A percentile compares a stretch with the other conserved stretches of the same genome.
These are phyloP conservation scores for Apistogramma diplotaenia DNA, from an alignment of 2,113 vertebrate genomes.

Conservation along the genomic window DNA sequence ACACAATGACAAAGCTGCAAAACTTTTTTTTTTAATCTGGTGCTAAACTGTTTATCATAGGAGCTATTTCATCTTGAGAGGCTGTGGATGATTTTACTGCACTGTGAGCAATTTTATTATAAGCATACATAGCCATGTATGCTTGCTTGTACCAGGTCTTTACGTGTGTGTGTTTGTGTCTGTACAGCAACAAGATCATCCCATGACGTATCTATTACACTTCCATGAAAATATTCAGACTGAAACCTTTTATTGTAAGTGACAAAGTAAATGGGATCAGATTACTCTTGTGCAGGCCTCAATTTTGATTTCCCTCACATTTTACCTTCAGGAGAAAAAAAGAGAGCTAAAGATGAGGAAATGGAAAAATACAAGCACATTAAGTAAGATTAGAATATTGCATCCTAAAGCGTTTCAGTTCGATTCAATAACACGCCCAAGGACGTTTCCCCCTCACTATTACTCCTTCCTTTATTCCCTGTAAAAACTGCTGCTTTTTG, in stretches of 20 bases:
- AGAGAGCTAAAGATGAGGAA: constrained; percentile 19
- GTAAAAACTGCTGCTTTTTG: constrained; percentile 17
- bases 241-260: constrained; percentile 57
- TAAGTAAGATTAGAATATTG: constrained; percentile 57
- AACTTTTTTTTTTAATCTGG: constrained; percentile 51
- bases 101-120: constrained; percentile 33
- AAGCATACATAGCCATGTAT: constrained; percentile 1
- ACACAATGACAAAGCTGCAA: constrained; percentile 32
- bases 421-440: constrained; percentile 40
- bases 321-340: constrained; percentile 51
- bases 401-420: constrained; percentile 42
- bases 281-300: constrained; percentile 44
- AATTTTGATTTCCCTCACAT: constrained; percentile 50
- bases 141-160: neutral
- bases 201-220: constrained; percentile 53
- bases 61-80: constrained; percentile 30
- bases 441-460: constrained; percentile 37
- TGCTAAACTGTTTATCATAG: constrained; percentile 55
- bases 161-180: neutral
- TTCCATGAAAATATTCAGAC: constrained; percentile 51
- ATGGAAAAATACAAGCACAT: constrained; percentile 52
- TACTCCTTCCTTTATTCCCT: constrained; percentile 41
- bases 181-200: constrained; percentile 43
- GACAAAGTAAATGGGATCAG: constrained; percentile 62
- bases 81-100: constrained; percentile 48